phyloP scores from a whole-genome alignment of 2,113 vertebrate species.

The Regulus satrapa region DNA sequence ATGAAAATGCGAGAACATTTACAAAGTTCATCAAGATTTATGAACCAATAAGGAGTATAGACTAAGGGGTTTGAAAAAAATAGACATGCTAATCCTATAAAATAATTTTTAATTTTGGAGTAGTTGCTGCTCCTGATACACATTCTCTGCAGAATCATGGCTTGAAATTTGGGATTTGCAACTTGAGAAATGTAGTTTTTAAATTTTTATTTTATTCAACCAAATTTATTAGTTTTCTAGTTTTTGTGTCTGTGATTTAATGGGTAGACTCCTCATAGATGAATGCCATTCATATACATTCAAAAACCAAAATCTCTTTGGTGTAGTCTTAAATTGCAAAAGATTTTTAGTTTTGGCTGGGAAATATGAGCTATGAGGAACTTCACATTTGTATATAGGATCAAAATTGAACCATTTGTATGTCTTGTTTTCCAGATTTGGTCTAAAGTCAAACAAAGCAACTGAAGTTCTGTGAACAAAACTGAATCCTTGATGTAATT shows the following conservation, averaged over 20 bases:
- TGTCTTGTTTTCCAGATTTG: not conserved
- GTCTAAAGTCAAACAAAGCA: not conserved
- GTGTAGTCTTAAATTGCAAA: not conserved
- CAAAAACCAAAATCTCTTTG: not conserved
- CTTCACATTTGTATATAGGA: not conserved
- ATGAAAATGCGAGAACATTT: constrained; percentile 39
- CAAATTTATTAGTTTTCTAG: not conserved
- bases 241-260: not conserved
- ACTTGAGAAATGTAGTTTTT: not conserved
- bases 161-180: not conserved
- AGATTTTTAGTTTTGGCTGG: not conserved
- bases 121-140: not conserved
- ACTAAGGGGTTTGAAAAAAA: not conserved
- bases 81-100: not conserved
- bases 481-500: not conserved
- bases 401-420: not conserved
- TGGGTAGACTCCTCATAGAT: not conserved
- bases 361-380: not conserved
- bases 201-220: not conserved
- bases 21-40: constrained; percentile 9
- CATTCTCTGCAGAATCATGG: not conserved
- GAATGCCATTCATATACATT: not conserved
- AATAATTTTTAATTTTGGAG: not conserved
- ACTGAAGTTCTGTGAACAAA: not conserved
- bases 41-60: not conserved